Conservation (phyloP, 2,113 vertebrate species). For the Chloropsis cyanopogon region DNA sequence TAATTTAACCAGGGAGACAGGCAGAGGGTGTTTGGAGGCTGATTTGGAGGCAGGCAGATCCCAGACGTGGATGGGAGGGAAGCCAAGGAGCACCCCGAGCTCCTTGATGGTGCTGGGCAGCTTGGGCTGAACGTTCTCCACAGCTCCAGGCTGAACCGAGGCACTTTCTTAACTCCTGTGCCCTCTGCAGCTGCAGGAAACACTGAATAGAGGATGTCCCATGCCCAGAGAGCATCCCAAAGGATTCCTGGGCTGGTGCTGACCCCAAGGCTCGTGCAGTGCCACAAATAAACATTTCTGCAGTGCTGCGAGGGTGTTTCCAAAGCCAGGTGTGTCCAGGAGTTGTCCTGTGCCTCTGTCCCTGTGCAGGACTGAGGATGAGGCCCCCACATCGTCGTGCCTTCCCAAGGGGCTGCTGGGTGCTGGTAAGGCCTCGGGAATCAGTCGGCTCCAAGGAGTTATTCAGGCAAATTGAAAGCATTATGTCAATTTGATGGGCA, state of each 20-base stretch:
- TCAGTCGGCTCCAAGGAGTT: background rate
- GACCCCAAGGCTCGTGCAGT: background rate
- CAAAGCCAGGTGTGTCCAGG: background rate
- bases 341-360: background rate
- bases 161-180: background rate
- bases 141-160: background rate
- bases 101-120: background rate
- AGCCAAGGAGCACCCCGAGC: background rate
- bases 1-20: background rate
- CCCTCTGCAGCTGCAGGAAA: background rate
- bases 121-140: background rate
- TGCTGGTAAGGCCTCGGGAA: background rate
- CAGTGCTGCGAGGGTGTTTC: fast-evolving
- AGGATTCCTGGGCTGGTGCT: background rate
- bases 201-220: background rate
- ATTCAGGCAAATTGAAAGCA: slow-evolving; percentile 28
- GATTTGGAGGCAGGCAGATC: background rate
- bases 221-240: background rate
- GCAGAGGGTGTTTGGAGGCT: background rate
- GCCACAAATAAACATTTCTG: background rate
- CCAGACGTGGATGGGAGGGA: background rate
- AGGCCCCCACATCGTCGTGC: background rate
- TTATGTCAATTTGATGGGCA: slow-evolving; percentile 51
- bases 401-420: background rate
- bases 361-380: background rate